Evolutionary conservation across 2,113 vertebrate species (phyloP), one percentile per base, ranked within the genome.

Genomic region (Zosterops pallidus): DNA sequence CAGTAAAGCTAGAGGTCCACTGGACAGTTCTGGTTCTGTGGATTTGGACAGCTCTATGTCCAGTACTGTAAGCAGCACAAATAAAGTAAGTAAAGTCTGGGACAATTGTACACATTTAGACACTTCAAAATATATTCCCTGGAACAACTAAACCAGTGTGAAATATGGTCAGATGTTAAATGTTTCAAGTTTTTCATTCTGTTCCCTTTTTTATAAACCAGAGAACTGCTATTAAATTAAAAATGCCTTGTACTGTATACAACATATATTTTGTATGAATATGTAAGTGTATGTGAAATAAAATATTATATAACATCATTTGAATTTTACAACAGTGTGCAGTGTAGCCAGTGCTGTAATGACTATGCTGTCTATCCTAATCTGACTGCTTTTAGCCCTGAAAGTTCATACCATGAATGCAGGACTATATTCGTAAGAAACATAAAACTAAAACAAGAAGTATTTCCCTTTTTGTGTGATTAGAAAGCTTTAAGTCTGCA

Each of bases 1-100:
- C 39, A 98, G 65, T 96, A 99, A 97, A 98, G 94, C 97, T 87
- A 98, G 97, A 97, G 84, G 97, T 87, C 98, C 98, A 5, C 97
- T 96, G 67, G 98, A 98, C 47, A 98, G 94, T 89, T 97, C 98
- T 50, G 79, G 95, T 65, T 97, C 97, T 41, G 70, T 95, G 94
- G 98, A 98, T 49, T 90, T 97, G 88, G 98, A 99, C 49, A 97
- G 89, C 67, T 94, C 96, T 4, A 15, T 97, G 14, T 98, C 98
- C 9, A 96, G 96, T 83, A 97, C 97, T 8, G 90, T 98, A 17
- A 96, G 98, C 91, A 98, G 87, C 93, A 97, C 96, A 81, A 97
- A 87, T 91, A 98, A 98, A 96, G 98, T 99, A 95, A 97, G 97
- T 94, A 37, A 56, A 79, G 65, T 37, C 67, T 85, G 33, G 21